A percentile compares a stretch with the other conserved stretches of the same genome.
phyloP scores from a whole-genome alignment of 2,113 vertebrate genomes.

The Natator depressus region DNA sequence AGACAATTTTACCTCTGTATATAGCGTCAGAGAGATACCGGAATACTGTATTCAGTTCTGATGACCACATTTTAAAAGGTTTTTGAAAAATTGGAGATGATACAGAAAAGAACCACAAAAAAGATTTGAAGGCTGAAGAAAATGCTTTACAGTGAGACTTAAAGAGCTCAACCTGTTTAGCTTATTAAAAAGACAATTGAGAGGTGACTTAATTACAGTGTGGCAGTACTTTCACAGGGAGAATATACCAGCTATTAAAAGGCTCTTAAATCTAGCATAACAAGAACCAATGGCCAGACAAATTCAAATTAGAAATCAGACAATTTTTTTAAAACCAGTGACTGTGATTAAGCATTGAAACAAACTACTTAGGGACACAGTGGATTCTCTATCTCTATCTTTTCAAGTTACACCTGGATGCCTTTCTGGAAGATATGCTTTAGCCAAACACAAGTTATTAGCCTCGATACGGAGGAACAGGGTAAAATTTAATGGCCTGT shows the following conservation, averaged over 20 bases:
- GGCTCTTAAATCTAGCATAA: neutral
- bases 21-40: neutral
- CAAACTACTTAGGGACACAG: neutral
- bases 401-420: neutral
- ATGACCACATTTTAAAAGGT: neutral
- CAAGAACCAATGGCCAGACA: neutral
- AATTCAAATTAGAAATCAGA: neutral
- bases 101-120: neutral
- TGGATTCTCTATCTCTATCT: neutral
- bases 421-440: neutral
- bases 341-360: neutral
- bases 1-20: neutral
- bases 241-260: neutral
- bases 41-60: neutral
- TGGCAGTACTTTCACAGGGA: neutral
- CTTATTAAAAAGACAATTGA: neutral
- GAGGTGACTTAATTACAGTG: neutral
- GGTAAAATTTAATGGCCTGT: neutral
- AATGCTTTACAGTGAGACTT: neutral
- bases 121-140: neutral
- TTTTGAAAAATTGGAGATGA: neutral
- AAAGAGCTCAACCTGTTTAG: neutral
- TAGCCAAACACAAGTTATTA: neutral
- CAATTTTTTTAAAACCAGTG: neutral
- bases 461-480: neutral